Evolutionary conservation across 2,797 vertebrate genomes (phyloP), one percentile per base, ranked within the genome.

Genomic region (Catamblyrhynchus diadema): DNA sequence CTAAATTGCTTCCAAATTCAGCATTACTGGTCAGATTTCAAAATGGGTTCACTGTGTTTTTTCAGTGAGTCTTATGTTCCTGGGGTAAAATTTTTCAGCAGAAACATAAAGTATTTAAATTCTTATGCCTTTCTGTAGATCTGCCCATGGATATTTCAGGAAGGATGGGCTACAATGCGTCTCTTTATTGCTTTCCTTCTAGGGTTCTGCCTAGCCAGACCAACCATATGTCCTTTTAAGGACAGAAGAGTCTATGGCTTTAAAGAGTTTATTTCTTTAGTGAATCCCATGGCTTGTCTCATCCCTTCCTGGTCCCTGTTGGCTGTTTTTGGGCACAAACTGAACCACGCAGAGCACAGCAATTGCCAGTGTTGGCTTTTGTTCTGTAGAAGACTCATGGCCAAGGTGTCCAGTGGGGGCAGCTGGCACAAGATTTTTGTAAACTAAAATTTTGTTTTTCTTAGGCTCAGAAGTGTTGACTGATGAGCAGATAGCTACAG

Each of bases 1-100:
- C n/a, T 81, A 67, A 67, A 91, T 82, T 81, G 28, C 69, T 89
- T 92, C 53, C 42, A 62, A 94, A 85, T 74, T n/a, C 74, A 75
- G 35, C 32, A n/a, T 70, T 69, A 28, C 75, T 85, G 53, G 44
- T 89, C 57, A 71, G 53, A 88, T 82, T 80, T 92, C 53, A 91
- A 71, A 81, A 74, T 86, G 32, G 13, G 6, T 21, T 92, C 14
- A 35, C 59, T 65, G 28, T 61, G 15, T 56, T 92, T 87, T 85
- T 84, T 62, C 53, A 81, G 20, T 15, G 25, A 81, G 11, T 72
- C 35, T 69, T 95, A 65, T 18, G 12, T 82, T 93, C 9, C 24
- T 53, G 45, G 30, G 32, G 24, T 88, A 75, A 88, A 79, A 81
- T 39, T 69, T 88, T 89, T 74, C 54, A 69, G 51, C 35, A 74